These are phyloP conservation scores for Yponomeuta malinellus DNA, from an alignment of 2,888 invertebrate species.

Conservation along the genomic window DNA sequence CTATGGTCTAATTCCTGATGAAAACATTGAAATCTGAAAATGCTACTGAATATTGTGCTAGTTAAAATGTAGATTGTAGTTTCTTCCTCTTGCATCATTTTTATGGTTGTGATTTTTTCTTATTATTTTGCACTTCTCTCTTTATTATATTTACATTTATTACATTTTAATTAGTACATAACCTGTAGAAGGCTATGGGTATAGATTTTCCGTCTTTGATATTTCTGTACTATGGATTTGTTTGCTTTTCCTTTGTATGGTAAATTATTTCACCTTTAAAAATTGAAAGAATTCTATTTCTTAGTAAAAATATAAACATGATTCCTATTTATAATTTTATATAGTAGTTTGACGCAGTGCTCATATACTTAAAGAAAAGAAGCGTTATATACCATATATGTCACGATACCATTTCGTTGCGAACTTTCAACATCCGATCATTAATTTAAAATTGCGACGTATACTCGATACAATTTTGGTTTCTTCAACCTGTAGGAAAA, in stretches of 20 bases:
- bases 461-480: too few relatives aligned
- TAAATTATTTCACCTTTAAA: neutral
- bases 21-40: constrained; percentile 50
- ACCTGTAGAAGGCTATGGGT: neutral
- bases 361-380: too few relatives aligned
- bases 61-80: constrained; percentile 61
- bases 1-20: constrained; percentile 12
- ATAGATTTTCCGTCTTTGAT: neutral
- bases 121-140: constrained; percentile 35
- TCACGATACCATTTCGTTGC: too few relatives aligned
- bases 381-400: too few relatives aligned
- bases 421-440: too few relatives aligned
- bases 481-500: too few relatives aligned
- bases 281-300: neutral
- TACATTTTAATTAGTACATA: constrained; percentile 67
- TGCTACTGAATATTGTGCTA: constrained; percentile 61
- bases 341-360: too few relatives aligned
- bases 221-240: neutral
- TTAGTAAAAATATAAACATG: too few relatives aligned
- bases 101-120: constrained; percentile 28
- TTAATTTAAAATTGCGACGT: too few relatives aligned
- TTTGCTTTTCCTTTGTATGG: neutral
- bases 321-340: too few relatives aligned
- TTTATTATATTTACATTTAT: constrained; percentile 21
- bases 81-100: constrained; percentile 21